Percentiles rank a stretch among this genome's conserved stretches.
These are phyloP conservation scores for Orthosia gothica DNA, from an alignment of 2,888 invertebrate genomes.

Conservation along the genomic window DNA sequence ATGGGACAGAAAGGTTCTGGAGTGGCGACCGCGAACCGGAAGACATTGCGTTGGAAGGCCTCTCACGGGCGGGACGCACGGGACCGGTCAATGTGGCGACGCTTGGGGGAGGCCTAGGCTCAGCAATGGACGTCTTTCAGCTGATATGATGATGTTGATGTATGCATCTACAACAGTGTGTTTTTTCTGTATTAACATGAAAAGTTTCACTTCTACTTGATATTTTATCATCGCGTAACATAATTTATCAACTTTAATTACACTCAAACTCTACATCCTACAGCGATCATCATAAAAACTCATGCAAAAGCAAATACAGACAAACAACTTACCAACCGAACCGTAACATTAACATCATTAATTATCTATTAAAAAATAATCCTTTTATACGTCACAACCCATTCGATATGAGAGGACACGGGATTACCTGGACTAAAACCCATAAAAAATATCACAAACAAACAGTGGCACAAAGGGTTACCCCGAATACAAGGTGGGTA, in stretches of 20 bases:
- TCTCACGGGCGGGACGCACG: no score
- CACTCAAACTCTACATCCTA: background rate
- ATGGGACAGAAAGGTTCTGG: no score
- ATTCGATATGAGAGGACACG: slow-evolving; percentile 86
- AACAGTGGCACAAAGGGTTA: slow-evolving; percentile 81
- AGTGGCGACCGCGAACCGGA: no score
- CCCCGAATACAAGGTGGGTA: slow-evolving; percentile 80
- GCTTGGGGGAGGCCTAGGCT: no score
- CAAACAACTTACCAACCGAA: slow-evolving; percentile 72
- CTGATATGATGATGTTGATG: no score
- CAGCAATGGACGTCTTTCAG: no score
- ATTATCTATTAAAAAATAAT: slow-evolving; percentile 91
- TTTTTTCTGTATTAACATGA: no score
- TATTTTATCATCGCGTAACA: background rate
- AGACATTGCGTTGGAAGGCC: no score
- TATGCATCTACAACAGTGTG: no score
- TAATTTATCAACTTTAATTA: slow-evolving; percentile 50
- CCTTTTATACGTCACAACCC: slow-evolving; percentile 89
- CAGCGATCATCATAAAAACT: slow-evolving; percentile 50
- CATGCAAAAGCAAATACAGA: slow-evolving; percentile 66
- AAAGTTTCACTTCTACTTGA: no score
- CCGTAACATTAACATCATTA: slow-evolving; percentile 83
- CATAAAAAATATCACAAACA: slow-evolving; percentile 88
- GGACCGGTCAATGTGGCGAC: no score
- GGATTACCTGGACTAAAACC: slow-evolving; percentile 89